These are phyloP conservation scores for Lottia gigantea DNA, from an alignment of 2,888 invertebrate species.

Conservation along the genomic window DNA sequence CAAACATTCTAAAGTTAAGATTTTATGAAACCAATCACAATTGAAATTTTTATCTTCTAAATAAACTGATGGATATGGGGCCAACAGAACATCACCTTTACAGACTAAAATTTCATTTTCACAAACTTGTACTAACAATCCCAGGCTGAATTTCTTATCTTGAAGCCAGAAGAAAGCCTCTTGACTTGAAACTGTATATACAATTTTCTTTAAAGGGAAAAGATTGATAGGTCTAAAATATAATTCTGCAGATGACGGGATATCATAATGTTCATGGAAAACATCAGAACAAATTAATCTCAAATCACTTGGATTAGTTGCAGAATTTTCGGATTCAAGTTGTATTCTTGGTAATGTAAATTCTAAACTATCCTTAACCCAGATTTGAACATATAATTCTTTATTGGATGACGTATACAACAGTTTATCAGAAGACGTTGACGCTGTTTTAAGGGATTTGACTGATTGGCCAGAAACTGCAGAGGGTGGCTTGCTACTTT, in stretches of 20 bases:
- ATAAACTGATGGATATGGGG: constrained; percentile 44
- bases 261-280: constrained; percentile 51
- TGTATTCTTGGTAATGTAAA: background rate
- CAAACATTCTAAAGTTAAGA: constrained; percentile 51
- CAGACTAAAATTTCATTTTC: constrained; percentile 44
- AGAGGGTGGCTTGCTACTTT: background rate
- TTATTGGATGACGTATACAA: background rate
- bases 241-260: constrained; percentile 34
- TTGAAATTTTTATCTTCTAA: constrained; percentile 45
- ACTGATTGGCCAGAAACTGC: background rate
- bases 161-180: constrained; percentile 54
- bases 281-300: constrained; percentile 31
- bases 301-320: background rate
- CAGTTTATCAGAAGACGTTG: background rate
- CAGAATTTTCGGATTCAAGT: background rate
- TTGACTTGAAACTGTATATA: constrained; percentile 46
- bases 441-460: background rate
- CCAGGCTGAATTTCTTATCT: constrained; percentile 47
- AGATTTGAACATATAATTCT: background rate
- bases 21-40: constrained; percentile 45
- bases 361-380: background rate
- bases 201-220: constrained; percentile 48
- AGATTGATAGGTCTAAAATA: constrained; percentile 42
- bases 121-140: constrained; percentile 45
- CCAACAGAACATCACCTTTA: constrained; percentile 54